Conservation (phyloP, 2,888 invertebrate genomes). For the Marronus borbonicus region DNA sequence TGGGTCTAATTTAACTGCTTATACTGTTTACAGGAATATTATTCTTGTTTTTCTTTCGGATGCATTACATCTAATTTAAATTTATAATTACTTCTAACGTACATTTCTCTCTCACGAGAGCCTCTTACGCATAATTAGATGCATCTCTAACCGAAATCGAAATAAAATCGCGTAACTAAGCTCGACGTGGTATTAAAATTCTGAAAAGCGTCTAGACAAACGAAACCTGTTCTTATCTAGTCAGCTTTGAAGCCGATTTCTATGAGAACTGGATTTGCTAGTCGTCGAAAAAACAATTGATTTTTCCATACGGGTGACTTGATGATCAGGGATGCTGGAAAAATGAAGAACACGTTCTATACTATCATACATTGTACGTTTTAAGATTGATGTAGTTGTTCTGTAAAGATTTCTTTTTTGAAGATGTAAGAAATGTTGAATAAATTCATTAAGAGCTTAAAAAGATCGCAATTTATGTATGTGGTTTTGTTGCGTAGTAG, state of each 20-base stretch:
- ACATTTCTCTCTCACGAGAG: neutral
- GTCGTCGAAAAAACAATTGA: conserved; percentile 30
- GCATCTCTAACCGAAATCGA: conserved; percentile 28
- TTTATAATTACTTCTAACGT: conserved; percentile 12
- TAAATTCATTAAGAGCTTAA: no score
- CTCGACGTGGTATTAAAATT: neutral
- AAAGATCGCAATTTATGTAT: no score
- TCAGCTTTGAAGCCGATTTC: conserved; percentile 20
- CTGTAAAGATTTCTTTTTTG: neutral
- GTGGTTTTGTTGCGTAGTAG: no score
- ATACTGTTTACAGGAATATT: neutral
- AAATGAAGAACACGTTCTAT: conserved; percentile 28
- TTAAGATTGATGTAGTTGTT: conserved; percentile 15
- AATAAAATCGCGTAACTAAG: neutral
- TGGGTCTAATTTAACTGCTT: conserved; percentile 5
- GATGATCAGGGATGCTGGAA: conserved; percentile 29
- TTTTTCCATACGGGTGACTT: conserved; percentile 34
- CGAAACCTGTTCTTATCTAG: conserved; percentile 48
- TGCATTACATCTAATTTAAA: conserved; percentile 2
- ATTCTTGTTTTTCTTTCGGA: neutral
- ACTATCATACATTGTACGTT: neutral
- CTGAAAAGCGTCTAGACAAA: conserved; percentile 36
- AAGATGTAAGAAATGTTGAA: neutral
- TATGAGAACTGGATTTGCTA: conserved; percentile 40
- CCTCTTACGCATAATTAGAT: neutral